Base-by-base conservation (phyloP, 2,888 invertebrate genomes). In the Polydrusus pterygomalis region DNA sequence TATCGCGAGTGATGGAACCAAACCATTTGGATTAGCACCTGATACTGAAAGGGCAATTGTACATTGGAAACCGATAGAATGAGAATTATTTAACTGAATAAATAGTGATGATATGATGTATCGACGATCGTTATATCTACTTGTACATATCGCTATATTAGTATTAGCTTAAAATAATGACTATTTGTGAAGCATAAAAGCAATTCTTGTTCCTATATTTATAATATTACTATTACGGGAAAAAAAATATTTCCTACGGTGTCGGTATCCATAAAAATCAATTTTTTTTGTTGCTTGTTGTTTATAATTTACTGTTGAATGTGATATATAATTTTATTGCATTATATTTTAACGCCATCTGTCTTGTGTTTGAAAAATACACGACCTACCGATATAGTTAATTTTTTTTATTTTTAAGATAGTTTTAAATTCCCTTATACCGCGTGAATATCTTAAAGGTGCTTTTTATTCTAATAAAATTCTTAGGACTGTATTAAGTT, bases 21-120 rank as follows among this genome's bases (percentile, higher is more conserved):
- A 91, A 83, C 93, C 94, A 20, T 97, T 96, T 85, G 91, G 90
- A 0, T 86, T 91, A 67, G 96, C 96, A 0, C 93, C 94, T 0
- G 94, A 96, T 82, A 90, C 91, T 30, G 94, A 95, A 88, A 88
- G 93, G 82, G 95, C 93, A 0, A 88, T 95, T 70, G 94, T 95
- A 1, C 94, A 94, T 81, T 96, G 95, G 94, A 96, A 95, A 87
- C 88, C 69, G 13, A 9, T 75, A 13, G 45, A 64, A 17, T 71
- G 25, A 47, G 43, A 13, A 54, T 20, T 10, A 11, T 3, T 25
- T 7, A 51, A 6, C 20, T 5, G 30, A 30, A 30, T n/a, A 30
- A 13, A 20, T 18, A 54, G 54, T 54, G 54, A 20, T 15, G 51
- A 51, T 2, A 2, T 15, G 20, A 9, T 51, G 9, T 15, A 20